These are phyloP conservation scores for Eleutherodactylus coqui DNA, from an alignment of 2,797 vertebrate species.

Conservation along the genomic window DNA sequence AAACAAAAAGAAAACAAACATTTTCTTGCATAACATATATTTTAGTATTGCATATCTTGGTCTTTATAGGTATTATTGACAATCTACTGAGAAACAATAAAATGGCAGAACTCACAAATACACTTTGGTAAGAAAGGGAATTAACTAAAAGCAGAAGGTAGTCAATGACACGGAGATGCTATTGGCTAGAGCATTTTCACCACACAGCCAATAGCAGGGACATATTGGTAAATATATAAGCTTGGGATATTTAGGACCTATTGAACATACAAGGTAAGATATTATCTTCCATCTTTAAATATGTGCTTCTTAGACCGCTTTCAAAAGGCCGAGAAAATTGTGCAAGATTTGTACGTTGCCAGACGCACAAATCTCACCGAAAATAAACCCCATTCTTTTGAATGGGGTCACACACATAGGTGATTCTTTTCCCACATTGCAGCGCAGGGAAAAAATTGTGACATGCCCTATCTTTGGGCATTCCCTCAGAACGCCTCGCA, in stretches of 20 bases:
- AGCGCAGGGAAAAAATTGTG: too few relatives aligned
- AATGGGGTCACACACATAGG: too few relatives aligned
- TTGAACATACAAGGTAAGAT: not conserved
- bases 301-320: too few relatives aligned
- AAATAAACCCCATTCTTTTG: too few relatives aligned
- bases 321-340: too few relatives aligned
- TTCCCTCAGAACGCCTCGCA: too few relatives aligned
- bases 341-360: too few relatives aligned
- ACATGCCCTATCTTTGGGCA: too few relatives aligned
- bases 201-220: not conserved
- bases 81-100: not conserved
- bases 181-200: not conserved
- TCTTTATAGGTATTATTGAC: not conserved
- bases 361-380: too few relatives aligned
- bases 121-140: not conserved
- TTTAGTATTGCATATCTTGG: not conserved
- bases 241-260: not conserved
- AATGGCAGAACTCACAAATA: not conserved
- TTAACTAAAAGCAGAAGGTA: not conserved
- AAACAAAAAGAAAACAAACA: conserved; percentile 57
- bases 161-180: not conserved
- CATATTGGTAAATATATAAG: too few relatives aligned
- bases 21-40: conserved; percentile 4
- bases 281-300: too few relatives aligned
- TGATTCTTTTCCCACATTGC: too few relatives aligned